A percentile compares a stretch with the other conserved stretches of the same genome.
These are phyloP conservation scores for Ophion slaviceki DNA, from an alignment of 2,888 invertebrate species.

Conservation along the genomic window DNA sequence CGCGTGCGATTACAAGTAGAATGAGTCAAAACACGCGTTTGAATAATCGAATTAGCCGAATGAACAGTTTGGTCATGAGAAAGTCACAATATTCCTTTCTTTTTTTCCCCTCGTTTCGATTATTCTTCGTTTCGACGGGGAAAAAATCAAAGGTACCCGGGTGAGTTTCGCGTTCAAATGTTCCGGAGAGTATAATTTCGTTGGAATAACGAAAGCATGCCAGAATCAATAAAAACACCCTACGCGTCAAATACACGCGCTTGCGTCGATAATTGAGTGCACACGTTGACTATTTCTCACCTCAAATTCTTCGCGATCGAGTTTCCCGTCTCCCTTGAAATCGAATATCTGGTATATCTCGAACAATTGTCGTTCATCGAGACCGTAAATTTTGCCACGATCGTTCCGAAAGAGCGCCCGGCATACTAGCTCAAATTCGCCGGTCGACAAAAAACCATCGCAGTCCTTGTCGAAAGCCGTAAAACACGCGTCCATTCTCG, in stretches of 20 bases:
- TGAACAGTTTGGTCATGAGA: background rate
- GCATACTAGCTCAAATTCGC: slow-evolving; percentile 92
- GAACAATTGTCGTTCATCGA: slow-evolving; percentile 88
- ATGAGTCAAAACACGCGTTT: background rate
- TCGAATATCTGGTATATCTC: slow-evolving; percentile 94
- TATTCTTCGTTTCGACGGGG: background rate
- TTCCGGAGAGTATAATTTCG: background rate
- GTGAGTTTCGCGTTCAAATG: background rate
- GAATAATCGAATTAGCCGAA: background rate
- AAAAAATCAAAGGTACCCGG: background rate
- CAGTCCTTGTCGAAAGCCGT: slow-evolving; percentile 95
- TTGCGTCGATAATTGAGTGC: background rate
- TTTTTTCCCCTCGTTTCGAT: background rate
- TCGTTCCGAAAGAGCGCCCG: slow-evolving; percentile 94
- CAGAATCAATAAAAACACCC: background rate
- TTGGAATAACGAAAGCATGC: background rate
- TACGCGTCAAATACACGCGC: background rate
- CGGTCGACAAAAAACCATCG: slow-evolving; percentile 91
- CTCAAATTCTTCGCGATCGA: slow-evolving; percentile 93
- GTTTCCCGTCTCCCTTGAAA: slow-evolving; percentile 89
- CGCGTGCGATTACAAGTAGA: background rate
- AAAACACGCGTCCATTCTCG: slow-evolving; percentile 94
- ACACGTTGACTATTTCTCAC: slow-evolving; percentile 69
- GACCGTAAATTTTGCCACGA: slow-evolving; percentile 92
- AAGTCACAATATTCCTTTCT: background rate